A percentile compares a stretch with the other conserved stretches of the same genome.
Evolutionary conservation across 2,797 vertebrate genomes (phyloP).

Genomic region (Helostoma temminkii): DNA sequence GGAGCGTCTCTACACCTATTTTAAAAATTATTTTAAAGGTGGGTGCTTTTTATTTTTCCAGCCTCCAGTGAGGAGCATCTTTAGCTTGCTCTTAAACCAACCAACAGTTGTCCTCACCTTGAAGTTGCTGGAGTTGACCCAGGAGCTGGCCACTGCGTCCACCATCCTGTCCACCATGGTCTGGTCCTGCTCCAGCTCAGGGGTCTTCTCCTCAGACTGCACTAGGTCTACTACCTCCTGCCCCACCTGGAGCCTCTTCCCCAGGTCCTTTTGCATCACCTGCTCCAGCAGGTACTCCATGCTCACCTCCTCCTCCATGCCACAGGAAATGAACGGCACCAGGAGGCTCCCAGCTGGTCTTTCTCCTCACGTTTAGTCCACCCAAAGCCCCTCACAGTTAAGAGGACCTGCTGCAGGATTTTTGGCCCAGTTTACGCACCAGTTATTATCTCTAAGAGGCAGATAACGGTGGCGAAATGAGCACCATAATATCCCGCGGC

Average conservation of each 20-base stretch:
- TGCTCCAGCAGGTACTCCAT: constrained; percentile 92
- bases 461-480: constrained; percentile 9
- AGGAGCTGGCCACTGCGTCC: constrained; percentile 92
- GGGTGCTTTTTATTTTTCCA: too few species aligned
- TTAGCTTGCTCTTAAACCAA: neutral
- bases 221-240: constrained; percentile 92
- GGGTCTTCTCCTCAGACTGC: constrained; percentile 88
- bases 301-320: constrained; percentile 87
- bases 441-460: constrained; percentile 11
- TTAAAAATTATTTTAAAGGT: neutral
- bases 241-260: constrained; percentile 92
- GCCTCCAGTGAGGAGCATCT: neutral
- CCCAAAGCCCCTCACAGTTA: neutral
- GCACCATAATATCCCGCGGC: constrained; percentile 8
- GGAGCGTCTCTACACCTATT: neutral
- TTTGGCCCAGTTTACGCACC: neutral
- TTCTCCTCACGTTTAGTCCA: neutral
- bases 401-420: constrained; percentile 13
- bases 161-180: constrained; percentile 92
- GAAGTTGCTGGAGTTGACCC: constrained; percentile 98
- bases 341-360: neutral
- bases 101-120: constrained; percentile 88
- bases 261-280: constrained; percentile 94
- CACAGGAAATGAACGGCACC: neutral
- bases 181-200: constrained; percentile 95